Percentiles rank a stretch among this genome's conserved stretches.
These are phyloP conservation scores for Albula glossodonta DNA, from an alignment of 2,113 vertebrate species.

Conservation along the genomic window DNA sequence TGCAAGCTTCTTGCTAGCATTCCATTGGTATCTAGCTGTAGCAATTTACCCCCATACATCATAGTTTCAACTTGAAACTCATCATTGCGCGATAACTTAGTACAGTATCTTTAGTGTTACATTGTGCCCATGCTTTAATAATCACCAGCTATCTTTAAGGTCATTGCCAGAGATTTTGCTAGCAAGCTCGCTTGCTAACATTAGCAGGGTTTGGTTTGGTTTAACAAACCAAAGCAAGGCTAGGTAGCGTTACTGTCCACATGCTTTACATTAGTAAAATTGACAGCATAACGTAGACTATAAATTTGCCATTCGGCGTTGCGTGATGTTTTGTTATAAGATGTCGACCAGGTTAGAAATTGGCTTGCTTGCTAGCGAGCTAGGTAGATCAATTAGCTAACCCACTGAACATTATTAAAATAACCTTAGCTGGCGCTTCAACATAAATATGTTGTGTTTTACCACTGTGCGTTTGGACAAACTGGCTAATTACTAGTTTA, in stretches of 20 bases:
- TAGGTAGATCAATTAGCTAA: background rate
- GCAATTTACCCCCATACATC: constrained; percentile 65
- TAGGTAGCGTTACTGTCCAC: background rate
- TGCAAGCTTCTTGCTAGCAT: background rate
- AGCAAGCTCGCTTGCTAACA: background rate
- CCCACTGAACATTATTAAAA: too few species aligned
- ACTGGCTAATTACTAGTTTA: background rate
- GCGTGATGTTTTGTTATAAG: background rate
- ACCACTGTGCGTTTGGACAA: background rate
- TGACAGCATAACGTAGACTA: constrained; percentile 7
- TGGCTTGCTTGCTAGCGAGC: background rate
- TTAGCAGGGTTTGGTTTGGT: background rate
- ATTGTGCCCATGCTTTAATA: background rate
- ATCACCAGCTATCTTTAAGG: background rate
- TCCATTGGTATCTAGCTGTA: constrained; percentile 16
- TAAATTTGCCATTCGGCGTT: background rate
- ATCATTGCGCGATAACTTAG: background rate
- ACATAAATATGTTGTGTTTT: background rate
- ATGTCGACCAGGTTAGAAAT: background rate
- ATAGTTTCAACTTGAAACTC: background rate
- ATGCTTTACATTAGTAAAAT: constrained; percentile 11
- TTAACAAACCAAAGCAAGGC: background rate
- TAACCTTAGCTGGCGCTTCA: too few species aligned
- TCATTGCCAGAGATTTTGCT: background rate
- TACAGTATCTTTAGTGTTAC: background rate